Evolutionary conservation across 1,140 invertebrate species (phyloP), one percentile per base, ranked within the genome.

Genomic region (Diorhabda sublineata): DNA sequence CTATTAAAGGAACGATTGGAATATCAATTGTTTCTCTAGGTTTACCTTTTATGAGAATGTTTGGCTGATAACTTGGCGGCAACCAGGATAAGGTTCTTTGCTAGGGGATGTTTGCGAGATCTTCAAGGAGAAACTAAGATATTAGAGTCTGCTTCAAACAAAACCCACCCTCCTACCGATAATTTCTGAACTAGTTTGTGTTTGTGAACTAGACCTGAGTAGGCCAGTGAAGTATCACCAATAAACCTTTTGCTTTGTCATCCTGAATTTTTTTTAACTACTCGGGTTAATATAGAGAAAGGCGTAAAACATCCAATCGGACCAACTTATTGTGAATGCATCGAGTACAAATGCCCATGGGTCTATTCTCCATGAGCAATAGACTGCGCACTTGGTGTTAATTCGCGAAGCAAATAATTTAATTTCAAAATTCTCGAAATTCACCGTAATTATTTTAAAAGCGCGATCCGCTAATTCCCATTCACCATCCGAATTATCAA

Each of bases 151-250:
- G 26, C 26, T 26, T 26, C 26, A 26, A 26, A 26, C 26, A 26
- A 26, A 26, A 26, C 26, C 26, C 26, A 26, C 26, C n/a, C 4
- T 52, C 6, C 6, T 52, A 8, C n/a, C n/a, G n/a, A 9, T 47
- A 42, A 43, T 44, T 68, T 68, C 11, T n/a, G n/a, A n/a, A n/a
- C n/a, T n/a, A n/a, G n/a, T n/a, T n/a, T n/a, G n/a, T n/a, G 75
- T 11, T 80, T 78, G 78, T 74, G 58, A 70, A 80, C 78, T 78
- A 81, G 2, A 66, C 70, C 58, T 78, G 72, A 11, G 71, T 2
- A 26, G 67, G 57, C 70, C 74, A 76, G 42, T 60, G 26, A 77
- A 77, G 80, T 66, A 79, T 74, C 2, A 77, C 63, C 3, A 78
- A 8, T 9, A 78, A 71, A 4, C 74, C 75, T 42, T 7, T 61